Conservation (phyloP, 2,113 vertebrate genomes). For the Electrona antarctica region DNA sequence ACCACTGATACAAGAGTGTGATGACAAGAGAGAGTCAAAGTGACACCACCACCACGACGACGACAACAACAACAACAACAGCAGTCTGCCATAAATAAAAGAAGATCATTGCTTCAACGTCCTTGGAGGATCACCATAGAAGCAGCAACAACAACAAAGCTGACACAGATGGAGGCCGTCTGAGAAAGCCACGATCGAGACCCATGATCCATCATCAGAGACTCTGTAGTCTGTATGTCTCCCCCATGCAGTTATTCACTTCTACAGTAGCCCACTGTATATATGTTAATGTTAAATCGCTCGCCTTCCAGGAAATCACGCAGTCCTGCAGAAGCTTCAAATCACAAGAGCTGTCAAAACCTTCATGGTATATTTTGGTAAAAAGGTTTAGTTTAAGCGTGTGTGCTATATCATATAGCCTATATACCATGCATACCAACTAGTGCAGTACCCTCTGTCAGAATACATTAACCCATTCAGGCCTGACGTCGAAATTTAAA, state of each 20-base stretch:
- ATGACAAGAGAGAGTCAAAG: background rate
- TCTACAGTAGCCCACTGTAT: conserved; percentile 38
- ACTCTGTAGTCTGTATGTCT: background rate
- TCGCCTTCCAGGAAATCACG: conserved; percentile 27
- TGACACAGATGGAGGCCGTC: conserved; percentile 64
- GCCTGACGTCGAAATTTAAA: too few species aligned
- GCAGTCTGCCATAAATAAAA: conserved; percentile 61
- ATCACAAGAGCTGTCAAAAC: conserved; percentile 38
- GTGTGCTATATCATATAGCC: too few species aligned
- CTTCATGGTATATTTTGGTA: conserved; percentile 9
- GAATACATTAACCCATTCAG: too few species aligned
- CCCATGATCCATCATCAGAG: conserved; percentile 63
- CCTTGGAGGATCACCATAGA: conserved; percentile 50
- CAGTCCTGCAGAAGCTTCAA: conserved; percentile 33
- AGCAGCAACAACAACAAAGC: conserved; percentile 41
- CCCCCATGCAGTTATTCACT: conserved; percentile 6
- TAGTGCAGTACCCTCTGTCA: too few species aligned
- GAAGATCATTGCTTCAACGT: conserved; percentile 49
- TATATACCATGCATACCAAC: too few species aligned
- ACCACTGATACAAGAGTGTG: background rate
- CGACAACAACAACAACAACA: conserved; percentile 10
- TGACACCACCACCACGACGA: background rate
- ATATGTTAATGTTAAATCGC: conserved; percentile 48
- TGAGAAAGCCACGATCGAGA: conserved; percentile 52
- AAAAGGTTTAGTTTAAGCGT: too few species aligned